A percentile compares a stretch with the other conserved stretches of the same genome.
phyloP scores from a whole-genome alignment of 2,797 vertebrate genomes.

The Sternarchorhynchus goeldii region DNA sequence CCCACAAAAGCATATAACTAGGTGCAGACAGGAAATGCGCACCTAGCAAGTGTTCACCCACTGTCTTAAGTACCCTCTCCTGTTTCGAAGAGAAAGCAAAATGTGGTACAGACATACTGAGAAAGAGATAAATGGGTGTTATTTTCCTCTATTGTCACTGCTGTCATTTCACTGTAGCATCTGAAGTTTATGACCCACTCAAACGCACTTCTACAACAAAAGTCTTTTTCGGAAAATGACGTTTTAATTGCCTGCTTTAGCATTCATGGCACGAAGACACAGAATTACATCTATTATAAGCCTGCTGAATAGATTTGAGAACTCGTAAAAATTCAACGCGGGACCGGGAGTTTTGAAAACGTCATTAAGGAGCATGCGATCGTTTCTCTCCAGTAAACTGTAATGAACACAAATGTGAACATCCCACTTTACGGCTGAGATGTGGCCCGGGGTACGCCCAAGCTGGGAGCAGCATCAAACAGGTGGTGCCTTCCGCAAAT shows the following conservation, averaged over 20 bases:
- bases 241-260: conserved; percentile 48
- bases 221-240: conserved; percentile 37
- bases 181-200: conserved; percentile 37
- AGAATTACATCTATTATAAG: conserved; percentile 36
- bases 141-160: conserved; percentile 37
- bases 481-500: neutral
- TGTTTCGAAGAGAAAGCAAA: conserved; percentile 3
- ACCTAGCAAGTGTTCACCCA: conserved; percentile 3
- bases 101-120: conserved; percentile 23
- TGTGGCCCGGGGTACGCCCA: no score
- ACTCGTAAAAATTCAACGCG: conserved; percentile 19
- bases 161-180: conserved; percentile 39
- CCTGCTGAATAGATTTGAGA: conserved; percentile 30
- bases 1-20: neutral
- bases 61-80: neutral
- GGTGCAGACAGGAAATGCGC: neutral
- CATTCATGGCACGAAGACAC: conserved; percentile 29
- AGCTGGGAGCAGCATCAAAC: neutral
- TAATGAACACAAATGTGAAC: conserved; percentile 10
- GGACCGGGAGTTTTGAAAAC: conserved; percentile 12
- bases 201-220: conserved; percentile 39
- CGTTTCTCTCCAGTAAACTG: conserved; percentile 7
- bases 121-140: conserved; percentile 31
- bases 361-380: neutral
- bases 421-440: neutral